These are phyloP conservation scores for Hemibagrus guttatus DNA, from an alignment of 2,797 vertebrate species.

Conservation along the genomic window DNA sequence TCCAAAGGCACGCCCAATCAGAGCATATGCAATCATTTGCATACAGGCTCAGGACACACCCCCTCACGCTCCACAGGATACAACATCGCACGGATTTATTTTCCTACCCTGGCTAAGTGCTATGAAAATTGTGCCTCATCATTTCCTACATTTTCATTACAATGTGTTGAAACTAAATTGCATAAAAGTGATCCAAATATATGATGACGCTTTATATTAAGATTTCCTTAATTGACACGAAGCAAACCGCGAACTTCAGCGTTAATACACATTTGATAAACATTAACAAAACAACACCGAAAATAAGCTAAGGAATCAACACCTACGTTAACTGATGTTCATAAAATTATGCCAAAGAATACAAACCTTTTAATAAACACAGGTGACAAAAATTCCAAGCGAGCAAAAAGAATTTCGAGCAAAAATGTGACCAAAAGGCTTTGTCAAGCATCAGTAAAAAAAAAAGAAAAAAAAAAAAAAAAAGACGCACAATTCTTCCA, in stretches of 20 bases:
- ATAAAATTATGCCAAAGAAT: background rate
- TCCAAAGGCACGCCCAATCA: background rate
- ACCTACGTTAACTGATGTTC: background rate
- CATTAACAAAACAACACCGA: background rate
- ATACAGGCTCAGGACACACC: background rate
- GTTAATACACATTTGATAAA: background rate
- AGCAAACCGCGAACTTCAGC: background rate
- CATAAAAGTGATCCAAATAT: constrained; percentile 13
- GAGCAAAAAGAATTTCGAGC: background rate
- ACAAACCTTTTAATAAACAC: background rate
- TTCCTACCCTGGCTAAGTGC: background rate
- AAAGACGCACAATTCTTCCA: background rate
- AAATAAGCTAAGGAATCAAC: background rate
- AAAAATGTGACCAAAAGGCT: background rate
- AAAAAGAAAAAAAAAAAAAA: background rate
- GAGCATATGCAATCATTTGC: background rate
- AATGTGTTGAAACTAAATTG: background rate
- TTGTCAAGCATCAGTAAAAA: background rate
- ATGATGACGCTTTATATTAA: background rate
- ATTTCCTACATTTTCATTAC: background rate
- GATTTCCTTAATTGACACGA: background rate
- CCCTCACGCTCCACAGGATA: background rate
- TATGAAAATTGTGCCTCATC: constrained; percentile 2
- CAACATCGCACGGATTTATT: background rate
- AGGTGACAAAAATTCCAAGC: background rate